Evolutionary conservation across 2,113 vertebrate species (phyloP).

Genomic region (Electrona antarctica): DNA sequence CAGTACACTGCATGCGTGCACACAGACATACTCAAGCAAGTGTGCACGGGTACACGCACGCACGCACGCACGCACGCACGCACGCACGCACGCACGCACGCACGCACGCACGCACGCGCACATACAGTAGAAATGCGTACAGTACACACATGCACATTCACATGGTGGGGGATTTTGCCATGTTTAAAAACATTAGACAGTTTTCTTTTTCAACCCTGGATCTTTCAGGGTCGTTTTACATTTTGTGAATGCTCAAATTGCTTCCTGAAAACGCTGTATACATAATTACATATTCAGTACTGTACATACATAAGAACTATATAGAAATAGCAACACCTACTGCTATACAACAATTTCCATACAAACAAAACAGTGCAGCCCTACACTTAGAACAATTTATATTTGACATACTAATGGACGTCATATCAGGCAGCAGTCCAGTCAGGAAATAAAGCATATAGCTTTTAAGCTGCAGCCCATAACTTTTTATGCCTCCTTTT

Average conservation of each 20-base stretch:
- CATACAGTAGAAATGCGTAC: not conserved
- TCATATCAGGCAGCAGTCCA: no score
- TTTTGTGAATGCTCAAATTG: not conserved
- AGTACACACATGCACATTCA: not conserved
- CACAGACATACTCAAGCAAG: not conserved
- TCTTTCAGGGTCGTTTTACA: not conserved
- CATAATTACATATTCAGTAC: no score
- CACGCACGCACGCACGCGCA: not conserved
- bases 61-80: constrained; percentile 3
- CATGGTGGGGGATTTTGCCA: constrained; percentile 29
- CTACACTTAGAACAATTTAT: no score
- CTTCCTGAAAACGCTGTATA: not conserved
- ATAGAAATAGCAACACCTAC: no score
- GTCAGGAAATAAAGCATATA: no score
- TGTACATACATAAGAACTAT: no score
- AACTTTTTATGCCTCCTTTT: no score
- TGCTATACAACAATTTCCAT: no score
- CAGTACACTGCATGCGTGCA: not conserved
- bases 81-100: constrained; percentile 10
- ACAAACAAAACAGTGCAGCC: no score
- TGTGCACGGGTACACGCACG: not conserved
- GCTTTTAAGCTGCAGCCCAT: no score
- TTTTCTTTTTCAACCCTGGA: constrained; percentile 14
- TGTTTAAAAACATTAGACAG: constrained; percentile 1
- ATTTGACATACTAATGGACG: no score